Base-by-base conservation (phyloP, 2,888 invertebrate species). In the Eilema caniola region DNA sequence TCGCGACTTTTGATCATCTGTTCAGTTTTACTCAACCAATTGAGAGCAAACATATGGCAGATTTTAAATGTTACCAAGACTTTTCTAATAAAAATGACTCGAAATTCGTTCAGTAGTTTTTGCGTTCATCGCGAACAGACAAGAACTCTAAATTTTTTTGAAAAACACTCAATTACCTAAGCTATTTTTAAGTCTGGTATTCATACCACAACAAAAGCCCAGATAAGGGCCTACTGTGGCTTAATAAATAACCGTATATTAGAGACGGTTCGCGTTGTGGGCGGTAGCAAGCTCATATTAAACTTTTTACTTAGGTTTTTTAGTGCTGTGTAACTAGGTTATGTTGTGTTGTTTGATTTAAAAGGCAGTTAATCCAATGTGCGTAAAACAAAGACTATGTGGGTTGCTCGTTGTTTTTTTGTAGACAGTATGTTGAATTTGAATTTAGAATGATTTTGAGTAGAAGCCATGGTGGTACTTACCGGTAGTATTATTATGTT, bases 181-280 rank as follows among this genome's bases (percentile, higher is more conserved):
- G 88, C 90, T 87, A 90, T 89, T 90, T n/a, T 89, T 89, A 87
- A 66, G 85, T 81, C 78, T 82, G 83, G 88, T 90, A 89, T 90
- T 89, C 89, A 89, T 90, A 83, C 79, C 86, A 81, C 85, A 87
- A 91, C 90, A 91, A 90, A 88, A 83, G 85, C 85, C 87, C 88
- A 87, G 90, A 89, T 91, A 91, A 92, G 90, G 91, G 86, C 83
- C 86, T 88, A 90, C 90, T 87, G 86, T 75, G 86, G 83, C 74
- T 86, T 86, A 86, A 92, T 93, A 93, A 93, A 93, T 93, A 91
- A 93, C 82, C 89, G 91, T 92, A 90, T 89, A 90, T 93, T 92
- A 92, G 90, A 90, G 87, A 78, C 81, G 78, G 89, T 81, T 88
- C 79, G 79, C 71, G 53, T 74, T 72, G 88, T 83, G 88, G 90